phyloP scores from a whole-genome alignment of 2,888 invertebrate genomes.

The Drymonia ruficornis region DNA sequence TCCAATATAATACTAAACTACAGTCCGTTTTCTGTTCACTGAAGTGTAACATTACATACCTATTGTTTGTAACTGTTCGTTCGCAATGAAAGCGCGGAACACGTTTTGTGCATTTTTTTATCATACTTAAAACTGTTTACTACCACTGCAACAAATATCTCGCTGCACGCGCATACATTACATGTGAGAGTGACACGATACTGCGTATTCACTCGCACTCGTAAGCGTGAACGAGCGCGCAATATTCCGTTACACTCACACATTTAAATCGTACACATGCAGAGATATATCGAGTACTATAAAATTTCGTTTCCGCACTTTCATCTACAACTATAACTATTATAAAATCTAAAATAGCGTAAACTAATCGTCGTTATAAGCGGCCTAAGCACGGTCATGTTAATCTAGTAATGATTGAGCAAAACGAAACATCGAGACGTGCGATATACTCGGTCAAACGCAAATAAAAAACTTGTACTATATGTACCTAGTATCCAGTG shows the following conservation, averaged over 20 bases:
- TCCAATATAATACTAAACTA: slow-evolving; percentile 33
- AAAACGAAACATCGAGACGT: slow-evolving; percentile 38
- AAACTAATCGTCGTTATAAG: slow-evolving; percentile 29
- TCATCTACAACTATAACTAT: slow-evolving; percentile 22
- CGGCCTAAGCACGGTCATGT: slow-evolving; percentile 17
- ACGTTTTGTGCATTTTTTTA: not conserved
- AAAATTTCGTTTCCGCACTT: slow-evolving; percentile 12
- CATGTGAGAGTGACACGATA: not conserved
- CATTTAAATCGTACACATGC: no score
- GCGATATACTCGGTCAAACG: slow-evolving; percentile 18
- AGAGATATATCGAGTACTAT: no score
- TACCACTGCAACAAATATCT: not conserved
- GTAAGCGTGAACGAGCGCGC: no score
- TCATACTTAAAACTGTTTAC: not conserved
- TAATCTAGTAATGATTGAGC: slow-evolving; percentile 43
- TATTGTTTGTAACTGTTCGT: slow-evolving; percentile 7
- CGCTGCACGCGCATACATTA: not conserved
- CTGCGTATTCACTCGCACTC: no score
- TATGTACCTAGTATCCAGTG: slow-evolving; percentile 37
- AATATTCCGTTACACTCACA: no score
- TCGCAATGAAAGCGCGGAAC: slow-evolving; percentile 16
- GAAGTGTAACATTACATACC: slow-evolving; percentile 23
- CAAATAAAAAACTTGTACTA: slow-evolving; percentile 23
- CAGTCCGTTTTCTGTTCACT: slow-evolving; percentile 40
- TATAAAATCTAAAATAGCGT: slow-evolving; percentile 25